Conservation (phyloP, 2,113 vertebrate genomes). For the Egretta garzetta region DNA sequence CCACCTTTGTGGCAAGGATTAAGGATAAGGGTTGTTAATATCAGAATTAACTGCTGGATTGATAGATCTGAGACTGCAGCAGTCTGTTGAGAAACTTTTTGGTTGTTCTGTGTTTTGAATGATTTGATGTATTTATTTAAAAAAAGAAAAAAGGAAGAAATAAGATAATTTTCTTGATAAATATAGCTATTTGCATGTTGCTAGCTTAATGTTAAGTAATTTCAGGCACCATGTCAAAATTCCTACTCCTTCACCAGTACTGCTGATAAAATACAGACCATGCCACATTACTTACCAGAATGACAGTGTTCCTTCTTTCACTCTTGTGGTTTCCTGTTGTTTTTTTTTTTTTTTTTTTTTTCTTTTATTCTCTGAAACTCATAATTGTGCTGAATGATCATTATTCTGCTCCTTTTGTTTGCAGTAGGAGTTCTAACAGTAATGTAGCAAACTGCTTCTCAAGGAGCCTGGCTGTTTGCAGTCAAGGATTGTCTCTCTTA, state of each 20-base stretch:
- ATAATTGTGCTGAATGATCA: slow-evolving; percentile 5
- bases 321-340: not conserved
- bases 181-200: not conserved
- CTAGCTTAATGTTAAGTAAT: not conserved
- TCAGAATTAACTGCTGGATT: not conserved
- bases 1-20: not conserved
- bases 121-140: not conserved
- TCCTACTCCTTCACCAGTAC: not conserved
- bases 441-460: slow-evolving; percentile 58
- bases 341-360: accelerated
- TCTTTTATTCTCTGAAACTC: not conserved
- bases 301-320: not conserved
- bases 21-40: not conserved
- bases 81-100: not conserved
- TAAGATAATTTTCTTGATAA: not conserved
- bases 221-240: not conserved
- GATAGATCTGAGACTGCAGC: not conserved
- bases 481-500: slow-evolving; percentile 77
- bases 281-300: not conserved
- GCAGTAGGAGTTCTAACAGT: not conserved
- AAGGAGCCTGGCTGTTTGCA: slow-evolving; percentile 75
- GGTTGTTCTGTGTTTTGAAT: not conserved
- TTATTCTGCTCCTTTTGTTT: slow-evolving; percentile 27
- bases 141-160: not conserved
- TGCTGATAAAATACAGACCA: not conserved